These are phyloP conservation scores for Drosophila suboccidentalis DNA, from an alignment of 2,888 invertebrate species.

Conservation along the genomic window DNA sequence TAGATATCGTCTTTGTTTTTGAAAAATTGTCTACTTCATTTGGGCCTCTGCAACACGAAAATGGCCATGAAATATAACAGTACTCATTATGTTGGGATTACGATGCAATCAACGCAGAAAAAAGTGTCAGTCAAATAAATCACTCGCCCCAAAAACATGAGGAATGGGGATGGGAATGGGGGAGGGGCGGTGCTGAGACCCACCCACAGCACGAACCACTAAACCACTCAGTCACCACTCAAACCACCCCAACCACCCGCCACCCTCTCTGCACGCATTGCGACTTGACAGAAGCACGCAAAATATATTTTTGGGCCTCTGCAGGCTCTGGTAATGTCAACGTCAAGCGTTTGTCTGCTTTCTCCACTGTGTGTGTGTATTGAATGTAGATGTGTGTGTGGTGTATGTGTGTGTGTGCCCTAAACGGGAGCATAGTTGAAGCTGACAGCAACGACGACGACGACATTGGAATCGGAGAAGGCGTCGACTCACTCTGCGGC, in stretches of 20 bases:
- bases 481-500: constrained; percentile 35
- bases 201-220: constrained; percentile 2
- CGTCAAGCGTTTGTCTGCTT: constrained; percentile 65
- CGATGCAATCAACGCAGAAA: constrained; percentile 84
- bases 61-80: constrained; percentile 81
- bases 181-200: background rate
- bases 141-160: constrained; percentile 72
- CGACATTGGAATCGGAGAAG: constrained; percentile 45
- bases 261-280: constrained; percentile 41
- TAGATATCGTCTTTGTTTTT: constrained; percentile 73
- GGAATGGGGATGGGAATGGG: constrained; percentile 46
- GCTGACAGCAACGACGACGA: constrained; percentile 64
- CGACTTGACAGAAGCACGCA: constrained; percentile 62
- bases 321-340: constrained; percentile 72
- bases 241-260: background rate
- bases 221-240: background rate
- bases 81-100: constrained; percentile 83
- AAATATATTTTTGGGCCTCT: constrained; percentile 66
- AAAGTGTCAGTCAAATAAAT: constrained; percentile 84
- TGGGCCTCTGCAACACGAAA: constrained; percentile 66
- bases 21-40: constrained; percentile 81
- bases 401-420: constrained; percentile 20
- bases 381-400: constrained; percentile 10
- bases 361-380: constrained; percentile 4
- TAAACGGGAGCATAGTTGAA: constrained; percentile 75